Conservation (phyloP, 2,888 invertebrate species). For the Tanytarsus gracilentus region DNA sequence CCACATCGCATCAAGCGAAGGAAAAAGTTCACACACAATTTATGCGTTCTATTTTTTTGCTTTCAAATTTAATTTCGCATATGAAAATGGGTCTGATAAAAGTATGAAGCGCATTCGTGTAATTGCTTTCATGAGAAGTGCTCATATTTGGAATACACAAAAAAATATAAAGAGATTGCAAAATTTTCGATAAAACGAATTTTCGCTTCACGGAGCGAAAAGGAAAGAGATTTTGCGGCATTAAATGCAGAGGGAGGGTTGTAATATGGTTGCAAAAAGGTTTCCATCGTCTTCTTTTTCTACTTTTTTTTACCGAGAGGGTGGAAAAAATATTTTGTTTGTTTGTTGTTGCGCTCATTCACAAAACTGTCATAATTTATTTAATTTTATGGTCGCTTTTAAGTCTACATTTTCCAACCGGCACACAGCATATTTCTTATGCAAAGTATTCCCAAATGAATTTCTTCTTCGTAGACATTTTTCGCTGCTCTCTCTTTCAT, state of each 20-base stretch:
- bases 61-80: background rate
- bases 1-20: background rate
- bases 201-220: background rate
- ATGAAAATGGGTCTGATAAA: background rate
- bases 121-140: background rate
- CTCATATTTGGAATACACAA: background rate
- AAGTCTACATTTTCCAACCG: constrained; percentile 7
- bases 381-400: constrained; percentile 22
- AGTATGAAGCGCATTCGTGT: background rate
- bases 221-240: background rate
- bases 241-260: background rate
- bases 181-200: background rate
- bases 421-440: constrained; percentile 8
- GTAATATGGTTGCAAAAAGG: too few relatives aligned
- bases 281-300: too few relatives aligned
- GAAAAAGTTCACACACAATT: background rate
- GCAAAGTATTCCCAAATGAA: constrained; percentile 22
- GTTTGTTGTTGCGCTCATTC: constrained; percentile 2
- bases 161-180: background rate
- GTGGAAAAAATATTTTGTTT: too few relatives aligned
- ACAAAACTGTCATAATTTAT: constrained; percentile 24
- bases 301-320: too few relatives aligned
- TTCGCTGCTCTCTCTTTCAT: constrained; percentile 6
- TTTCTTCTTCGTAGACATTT: constrained; percentile 4
- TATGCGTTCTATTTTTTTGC: background rate